Evolutionary conservation across 2,113 vertebrate genomes (phyloP).

Genomic region (Bujurquina vittata): DNA sequence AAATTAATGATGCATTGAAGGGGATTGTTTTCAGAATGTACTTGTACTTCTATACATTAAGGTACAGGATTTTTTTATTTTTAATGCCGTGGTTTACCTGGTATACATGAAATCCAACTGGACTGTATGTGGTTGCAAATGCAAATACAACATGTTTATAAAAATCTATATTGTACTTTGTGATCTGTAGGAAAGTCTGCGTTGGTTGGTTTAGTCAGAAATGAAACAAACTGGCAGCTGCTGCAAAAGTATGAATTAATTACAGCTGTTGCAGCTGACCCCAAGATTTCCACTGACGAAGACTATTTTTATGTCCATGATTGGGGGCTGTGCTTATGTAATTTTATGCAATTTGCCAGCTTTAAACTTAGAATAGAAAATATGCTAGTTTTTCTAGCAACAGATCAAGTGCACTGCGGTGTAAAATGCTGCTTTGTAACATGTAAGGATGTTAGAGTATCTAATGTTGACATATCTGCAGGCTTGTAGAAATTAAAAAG

Average conservation of each 20-base stretch:
- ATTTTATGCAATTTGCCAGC: background rate
- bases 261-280: background rate
- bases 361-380: background rate
- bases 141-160: background rate
- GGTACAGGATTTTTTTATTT: background rate
- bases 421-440: background rate
- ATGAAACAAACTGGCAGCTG: background rate
- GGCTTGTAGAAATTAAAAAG: constrained; percentile 39
- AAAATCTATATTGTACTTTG: background rate
- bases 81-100: background rate
- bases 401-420: background rate
- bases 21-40: background rate
- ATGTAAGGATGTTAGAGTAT: background rate
- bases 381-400: background rate
- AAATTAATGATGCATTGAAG: background rate
- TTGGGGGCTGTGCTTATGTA: background rate
- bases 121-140: background rate
- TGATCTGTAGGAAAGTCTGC: background rate
- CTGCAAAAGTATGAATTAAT: background rate
- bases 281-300: background rate
- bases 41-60: background rate
- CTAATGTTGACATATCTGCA: constrained; percentile 42
- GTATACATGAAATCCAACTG: background rate
- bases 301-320: background rate
- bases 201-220: background rate